These are phyloP conservation scores for Lepidochrysops patricia DNA, from an alignment of 2,888 invertebrate species.

Conservation along the genomic window DNA sequence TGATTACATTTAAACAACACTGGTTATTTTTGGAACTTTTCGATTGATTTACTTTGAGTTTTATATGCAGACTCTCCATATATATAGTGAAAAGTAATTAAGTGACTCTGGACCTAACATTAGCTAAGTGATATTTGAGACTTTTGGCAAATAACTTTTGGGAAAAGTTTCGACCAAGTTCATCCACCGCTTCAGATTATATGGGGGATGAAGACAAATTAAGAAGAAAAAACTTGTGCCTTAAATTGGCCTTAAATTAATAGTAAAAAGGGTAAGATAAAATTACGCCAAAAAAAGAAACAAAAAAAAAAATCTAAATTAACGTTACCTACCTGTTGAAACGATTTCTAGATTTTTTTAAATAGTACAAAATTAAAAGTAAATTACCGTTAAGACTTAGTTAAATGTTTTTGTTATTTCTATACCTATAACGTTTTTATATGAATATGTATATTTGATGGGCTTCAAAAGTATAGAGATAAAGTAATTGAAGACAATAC, in stretches of 20 bases:
- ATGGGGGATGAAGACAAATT: conserved; percentile 57
- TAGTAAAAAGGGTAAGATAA: conserved; percentile 69
- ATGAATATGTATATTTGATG: conserved; percentile 57
- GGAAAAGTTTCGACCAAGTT: conserved; percentile 67
- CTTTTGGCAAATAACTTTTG: conserved; percentile 61
- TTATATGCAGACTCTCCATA: conserved; percentile 71
- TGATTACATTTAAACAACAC: conserved; percentile 73
- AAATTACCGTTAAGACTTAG: conserved; percentile 71
- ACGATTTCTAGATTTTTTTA: conserved; percentile 69
- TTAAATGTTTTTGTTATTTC: conserved; percentile 68
- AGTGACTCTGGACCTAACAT: conserved; percentile 66
- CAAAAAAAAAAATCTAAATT: conserved; percentile 64
- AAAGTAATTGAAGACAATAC: conserved; percentile 49
- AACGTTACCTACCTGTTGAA: conserved; percentile 70
- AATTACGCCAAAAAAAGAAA: conserved; percentile 51
- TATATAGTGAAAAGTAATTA: conserved; percentile 67
- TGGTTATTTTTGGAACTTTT: conserved; percentile 74
- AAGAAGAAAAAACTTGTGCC: conserved; percentile 60
- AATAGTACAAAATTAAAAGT: conserved; percentile 70
- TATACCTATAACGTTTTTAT: conserved; percentile 68
- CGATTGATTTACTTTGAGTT: conserved; percentile 65
- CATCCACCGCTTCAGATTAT: conserved; percentile 58
- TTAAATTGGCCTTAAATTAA: conserved; percentile 75
- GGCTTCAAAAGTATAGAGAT: conserved; percentile 54
- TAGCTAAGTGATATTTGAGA: conserved; percentile 70